Percentiles rank a stretch among this genome's conserved stretches.
These are phyloP conservation scores for Zaprionus obscuricornis DNA, from an alignment of 2,888 invertebrate genomes.

Conservation along the genomic window DNA sequence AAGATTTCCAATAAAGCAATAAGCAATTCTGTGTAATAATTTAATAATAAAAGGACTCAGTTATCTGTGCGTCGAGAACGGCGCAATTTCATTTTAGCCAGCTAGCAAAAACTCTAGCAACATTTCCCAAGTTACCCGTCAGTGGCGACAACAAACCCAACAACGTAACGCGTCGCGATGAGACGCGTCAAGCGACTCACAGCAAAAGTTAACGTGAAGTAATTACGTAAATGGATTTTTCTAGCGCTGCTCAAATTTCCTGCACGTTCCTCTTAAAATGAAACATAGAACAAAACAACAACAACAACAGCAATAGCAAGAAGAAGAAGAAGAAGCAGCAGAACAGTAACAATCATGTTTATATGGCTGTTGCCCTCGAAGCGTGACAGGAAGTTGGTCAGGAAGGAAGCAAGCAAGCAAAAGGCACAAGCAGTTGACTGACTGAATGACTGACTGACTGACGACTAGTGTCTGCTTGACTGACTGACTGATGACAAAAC, in stretches of 20 bases:
- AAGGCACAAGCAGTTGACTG: conserved; percentile 46
- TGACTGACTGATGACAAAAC: conserved; percentile 22
- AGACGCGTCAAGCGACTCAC: conserved; percentile 21
- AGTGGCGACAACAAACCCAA: too few species aligned
- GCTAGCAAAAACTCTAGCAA: conserved; percentile 29
- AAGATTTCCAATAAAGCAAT: conserved; percentile 72
- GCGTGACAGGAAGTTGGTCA: conserved; percentile 73
- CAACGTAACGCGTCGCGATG: too few species aligned
- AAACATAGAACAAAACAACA: conserved; percentile 35
- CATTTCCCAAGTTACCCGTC: conserved; percentile 23
- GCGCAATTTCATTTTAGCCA: conserved; percentile 39
- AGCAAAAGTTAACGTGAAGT: conserved; percentile 72
- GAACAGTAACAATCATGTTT: conserved; percentile 56
- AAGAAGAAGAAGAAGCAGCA: neutral
- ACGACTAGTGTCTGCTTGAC: conserved; percentile 24
- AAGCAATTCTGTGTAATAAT: conserved; percentile 63
- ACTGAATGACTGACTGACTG: conserved; percentile 8
- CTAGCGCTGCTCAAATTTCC: conserved; percentile 75
- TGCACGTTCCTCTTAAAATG: conserved; percentile 62
- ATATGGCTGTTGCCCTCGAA: conserved; percentile 64
- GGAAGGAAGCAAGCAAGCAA: conserved; percentile 71
- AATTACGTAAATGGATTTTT: conserved; percentile 79
- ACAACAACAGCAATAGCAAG: conserved; percentile 27
- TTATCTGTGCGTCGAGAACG: conserved; percentile 13
- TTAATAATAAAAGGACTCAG: conserved; percentile 59